These are phyloP conservation scores for Montipora cactus DNA, from an alignment of 64 coral and sea anemone species.

Conservation along the genomic window DNA sequence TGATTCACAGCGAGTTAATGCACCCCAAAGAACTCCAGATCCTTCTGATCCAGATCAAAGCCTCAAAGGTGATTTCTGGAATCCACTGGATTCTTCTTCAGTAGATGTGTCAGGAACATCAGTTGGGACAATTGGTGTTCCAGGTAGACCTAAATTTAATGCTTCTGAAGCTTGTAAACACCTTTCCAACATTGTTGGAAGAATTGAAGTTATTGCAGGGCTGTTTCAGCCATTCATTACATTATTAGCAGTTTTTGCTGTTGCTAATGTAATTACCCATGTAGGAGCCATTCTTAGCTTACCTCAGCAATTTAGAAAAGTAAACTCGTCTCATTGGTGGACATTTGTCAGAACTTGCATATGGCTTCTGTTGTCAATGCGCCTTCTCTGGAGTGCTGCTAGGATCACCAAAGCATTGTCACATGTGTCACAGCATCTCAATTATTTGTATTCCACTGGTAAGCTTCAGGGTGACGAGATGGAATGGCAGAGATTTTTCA, in stretches of 20 bases:
- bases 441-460: slow-evolving; percentile 77
- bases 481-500: slow-evolving; percentile 92
- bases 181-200: slow-evolving; percentile 80
- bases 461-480: slow-evolving; percentile 66
- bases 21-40: background rate
- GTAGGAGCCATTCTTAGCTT: slow-evolving; percentile 81
- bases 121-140: slow-evolving; percentile 56
- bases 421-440: slow-evolving; percentile 77
- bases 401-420: slow-evolving; percentile 69
- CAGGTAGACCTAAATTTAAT: slow-evolving; percentile 51
- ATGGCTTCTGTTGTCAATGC: slow-evolving; percentile 86
- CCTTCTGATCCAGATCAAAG: slow-evolving; percentile 2
- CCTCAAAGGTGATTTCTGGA: slow-evolving; percentile 12
- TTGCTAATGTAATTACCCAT: slow-evolving; percentile 90
- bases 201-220: slow-evolving; percentile 73
- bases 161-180: slow-evolving; percentile 77
- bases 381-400: slow-evolving; percentile 85
- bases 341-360: slow-evolving; percentile 82
- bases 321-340: slow-evolving; percentile 86
- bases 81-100: background rate
- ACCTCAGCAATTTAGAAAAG: slow-evolving; percentile 22
- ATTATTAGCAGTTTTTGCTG: slow-evolving; percentile 82
- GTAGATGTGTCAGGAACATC: slow-evolving; percentile 15
- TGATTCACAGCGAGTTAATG: background rate
- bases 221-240: slow-evolving; percentile 86